These are phyloP conservation scores for Clamator glandarius DNA, from an alignment of 2,797 vertebrate species.

Conservation along the genomic window DNA sequence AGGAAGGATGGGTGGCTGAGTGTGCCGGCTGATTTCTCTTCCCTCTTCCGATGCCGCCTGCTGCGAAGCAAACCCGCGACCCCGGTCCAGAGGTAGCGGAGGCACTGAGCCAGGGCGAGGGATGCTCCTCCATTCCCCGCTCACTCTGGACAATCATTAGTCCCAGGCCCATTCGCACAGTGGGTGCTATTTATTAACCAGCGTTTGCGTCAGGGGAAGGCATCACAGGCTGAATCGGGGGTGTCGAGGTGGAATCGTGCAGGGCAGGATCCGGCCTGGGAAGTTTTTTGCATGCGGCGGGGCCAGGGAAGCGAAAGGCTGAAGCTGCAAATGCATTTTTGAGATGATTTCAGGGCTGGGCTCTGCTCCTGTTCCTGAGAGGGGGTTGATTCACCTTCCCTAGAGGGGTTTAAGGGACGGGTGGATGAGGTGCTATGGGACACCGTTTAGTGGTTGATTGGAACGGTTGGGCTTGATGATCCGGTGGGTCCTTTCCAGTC, in stretches of 20 bases:
- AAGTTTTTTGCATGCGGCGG: rapidly evolving
- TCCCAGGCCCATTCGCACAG: rapidly evolving
- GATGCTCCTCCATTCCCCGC: not conserved
- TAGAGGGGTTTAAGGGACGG: no score
- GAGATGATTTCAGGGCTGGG: not conserved
- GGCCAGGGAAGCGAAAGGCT: not conserved
- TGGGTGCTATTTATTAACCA: conserved; percentile 37
- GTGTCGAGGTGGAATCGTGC: not conserved
- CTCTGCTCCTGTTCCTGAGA: not conserved
- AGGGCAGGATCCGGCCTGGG: not conserved
- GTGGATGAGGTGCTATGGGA: no score
- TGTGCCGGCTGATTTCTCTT: not conserved
- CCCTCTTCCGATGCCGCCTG: not conserved
- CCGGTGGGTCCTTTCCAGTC: no score
- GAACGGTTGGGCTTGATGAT: no score
- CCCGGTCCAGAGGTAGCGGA: not conserved
- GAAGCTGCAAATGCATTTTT: not conserved
- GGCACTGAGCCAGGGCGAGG: not conserved
- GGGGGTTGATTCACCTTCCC: no score
- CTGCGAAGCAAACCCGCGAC: not conserved
- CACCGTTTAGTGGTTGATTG: no score
- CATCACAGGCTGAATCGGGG: rapidly evolving
- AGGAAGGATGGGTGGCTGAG: conserved; percentile 28
- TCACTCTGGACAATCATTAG: not conserved
- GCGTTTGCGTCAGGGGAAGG: not conserved